These are phyloP conservation scores for Nerophis ophidion DNA, from an alignment of 2,113 vertebrate genomes.

Conservation along the genomic window DNA sequence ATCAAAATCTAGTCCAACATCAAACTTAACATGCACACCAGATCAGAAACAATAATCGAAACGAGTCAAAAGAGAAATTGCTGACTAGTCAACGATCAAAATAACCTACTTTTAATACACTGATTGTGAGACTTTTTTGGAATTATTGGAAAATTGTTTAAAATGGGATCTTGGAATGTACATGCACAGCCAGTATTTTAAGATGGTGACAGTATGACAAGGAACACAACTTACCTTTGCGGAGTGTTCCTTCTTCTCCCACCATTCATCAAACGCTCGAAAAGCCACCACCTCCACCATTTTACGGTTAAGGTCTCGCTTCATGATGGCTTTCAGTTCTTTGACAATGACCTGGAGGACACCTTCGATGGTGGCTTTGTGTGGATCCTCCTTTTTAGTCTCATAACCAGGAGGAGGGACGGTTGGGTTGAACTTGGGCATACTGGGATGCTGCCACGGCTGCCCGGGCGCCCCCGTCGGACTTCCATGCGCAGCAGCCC, in stretches of 20 bases:
- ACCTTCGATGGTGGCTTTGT: constrained; percentile 93
- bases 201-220: too few relatives aligned
- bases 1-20: too few relatives aligned
- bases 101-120: too few relatives aligned
- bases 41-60: too few relatives aligned
- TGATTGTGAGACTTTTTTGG: too few relatives aligned
- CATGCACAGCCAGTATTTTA: too few relatives aligned
- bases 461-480: constrained; percentile 70
- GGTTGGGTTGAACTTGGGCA: constrained; percentile 91
- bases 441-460: constrained; percentile 76
- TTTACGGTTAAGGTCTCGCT: constrained; percentile 94
- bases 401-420: constrained; percentile 93
- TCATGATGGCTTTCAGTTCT: constrained; percentile 99
- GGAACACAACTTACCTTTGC: constrained; percentile 78
- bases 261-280: constrained; percentile 96
- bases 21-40: too few relatives aligned
- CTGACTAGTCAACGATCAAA: too few relatives aligned
- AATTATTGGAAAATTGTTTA: too few relatives aligned
- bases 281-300: constrained; percentile 99
- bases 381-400: constrained; percentile 91
- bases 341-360: constrained; percentile 93
- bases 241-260: constrained; percentile 93
- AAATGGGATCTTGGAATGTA: too few relatives aligned
- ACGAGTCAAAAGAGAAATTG: too few relatives aligned
- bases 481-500: constrained; percentile 47